phyloP scores from a whole-genome alignment of 2,888 invertebrate species.

The Mythimna loreyi region DNA sequence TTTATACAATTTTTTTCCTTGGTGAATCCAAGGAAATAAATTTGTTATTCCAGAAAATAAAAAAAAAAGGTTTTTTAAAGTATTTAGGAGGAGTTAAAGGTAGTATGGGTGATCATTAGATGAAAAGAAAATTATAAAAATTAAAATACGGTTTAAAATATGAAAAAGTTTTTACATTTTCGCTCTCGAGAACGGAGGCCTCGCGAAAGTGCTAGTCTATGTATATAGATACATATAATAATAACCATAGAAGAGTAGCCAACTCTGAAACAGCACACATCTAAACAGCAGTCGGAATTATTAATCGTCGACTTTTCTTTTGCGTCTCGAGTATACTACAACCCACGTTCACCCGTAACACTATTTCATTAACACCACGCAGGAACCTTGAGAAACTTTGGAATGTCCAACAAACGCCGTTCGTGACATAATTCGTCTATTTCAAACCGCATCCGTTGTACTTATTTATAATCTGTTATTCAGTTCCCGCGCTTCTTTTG shows the following conservation, averaged over 20 bases:
- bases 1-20: too few species aligned
- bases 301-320: conserved; percentile 40
- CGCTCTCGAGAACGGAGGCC: too few species aligned
- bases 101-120: too few species aligned
- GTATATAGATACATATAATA: background rate
- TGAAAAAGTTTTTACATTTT: too few species aligned
- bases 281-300: background rate
- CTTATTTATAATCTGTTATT: conserved; percentile 75
- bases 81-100: too few species aligned
- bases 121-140: too few species aligned
- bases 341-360: conserved; percentile 41
- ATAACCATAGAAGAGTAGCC: conserved; percentile 26
- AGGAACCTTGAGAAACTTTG: conserved; percentile 62
- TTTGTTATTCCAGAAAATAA: too few species aligned
- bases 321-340: conserved; percentile 22
- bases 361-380: conserved; percentile 59
- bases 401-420: conserved; percentile 58
- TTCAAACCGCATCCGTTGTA: conserved; percentile 76
- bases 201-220: too few species aligned
- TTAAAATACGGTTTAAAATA: too few species aligned
- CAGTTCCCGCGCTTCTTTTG: conserved; percentile 59
- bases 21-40: too few species aligned
- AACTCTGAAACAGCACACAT: too few species aligned
- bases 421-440: conserved; percentile 86
- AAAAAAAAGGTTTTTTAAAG: too few species aligned